These are phyloP conservation scores for Bilobella aurantiaca DNA, from an alignment of 1,140 invertebrate genomes.

Conservation along the genomic window DNA sequence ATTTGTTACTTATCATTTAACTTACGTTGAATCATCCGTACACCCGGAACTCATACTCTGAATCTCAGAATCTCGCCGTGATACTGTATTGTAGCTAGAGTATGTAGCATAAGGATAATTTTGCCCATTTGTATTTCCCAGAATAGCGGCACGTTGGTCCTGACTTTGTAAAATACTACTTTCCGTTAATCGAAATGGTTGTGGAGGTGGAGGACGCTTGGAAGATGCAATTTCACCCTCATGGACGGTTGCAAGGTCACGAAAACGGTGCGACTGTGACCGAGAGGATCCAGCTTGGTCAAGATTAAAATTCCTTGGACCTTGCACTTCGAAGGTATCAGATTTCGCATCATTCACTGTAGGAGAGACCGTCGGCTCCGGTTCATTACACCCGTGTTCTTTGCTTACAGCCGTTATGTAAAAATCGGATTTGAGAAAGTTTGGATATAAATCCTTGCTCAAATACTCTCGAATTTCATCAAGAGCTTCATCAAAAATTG, in stretches of 20 bases:
- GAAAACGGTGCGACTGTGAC: background rate
- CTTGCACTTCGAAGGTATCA: too few species aligned
- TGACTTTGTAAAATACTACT: too few species aligned
- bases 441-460: background rate
- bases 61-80: constrained; percentile 79
- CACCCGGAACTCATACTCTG: constrained; percentile 52
- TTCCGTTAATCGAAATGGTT: background rate
- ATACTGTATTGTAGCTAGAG: constrained; percentile 78
- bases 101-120: constrained; percentile 45
- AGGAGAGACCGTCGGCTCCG: background rate
- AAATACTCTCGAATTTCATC: background rate
- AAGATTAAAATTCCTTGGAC: too few species aligned
- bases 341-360: too few species aligned
- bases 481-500: background rate
- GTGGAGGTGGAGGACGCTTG: background rate
- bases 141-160: too few species aligned
- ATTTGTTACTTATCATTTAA: too few species aligned
- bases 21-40: background rate
- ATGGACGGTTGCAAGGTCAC: background rate
- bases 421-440: constrained; percentile 7
- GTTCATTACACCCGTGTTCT: background rate
- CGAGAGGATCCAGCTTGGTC: too few species aligned
- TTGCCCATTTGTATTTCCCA: background rate
- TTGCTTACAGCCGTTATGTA: background rate
- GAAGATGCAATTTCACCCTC: background rate